Evolutionary conservation across 2,113 vertebrate genomes (phyloP), one percentile per base, ranked within the genome.

Genomic region (Hippocampus barbouri): DNA sequence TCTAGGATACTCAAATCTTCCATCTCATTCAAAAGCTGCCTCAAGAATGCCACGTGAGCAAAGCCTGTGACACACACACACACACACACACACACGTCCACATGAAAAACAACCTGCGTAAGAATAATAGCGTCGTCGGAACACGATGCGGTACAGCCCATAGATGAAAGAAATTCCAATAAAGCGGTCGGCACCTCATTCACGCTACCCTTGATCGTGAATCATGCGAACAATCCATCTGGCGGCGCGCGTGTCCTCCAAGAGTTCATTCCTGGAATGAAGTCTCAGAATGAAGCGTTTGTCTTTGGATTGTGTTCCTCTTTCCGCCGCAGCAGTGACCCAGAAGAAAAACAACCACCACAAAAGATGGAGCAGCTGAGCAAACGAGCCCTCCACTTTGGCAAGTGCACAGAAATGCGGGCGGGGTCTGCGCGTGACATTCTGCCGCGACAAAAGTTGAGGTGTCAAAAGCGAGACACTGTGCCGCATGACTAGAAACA

Each of bases 321-420:
- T 59, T 61, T 70, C 72, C 75, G 49, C 65, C 63, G 64, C 68
- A 72, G 70, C 68, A 68, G 67, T 62, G 53, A 74, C 65, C 53
- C 60, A 82, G 16, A 66, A 65, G 45, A 65, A 45, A 77, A 80
- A 72, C 4, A 57, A 49, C 70, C 61, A 30, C 34, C 41, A 20
- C n/a, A 41, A 63, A 63, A 15, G 45, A 45, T 66, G 63, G 68
- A 79, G 75, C 82, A 90, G 86, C 81, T 90, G 86, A 81, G 67
- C 78, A 86, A 83, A 89, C 81, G 86, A 51, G 51, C 68, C 63
- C 54, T 72, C 51, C 68, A 71, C 65, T 76, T 88, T 49, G 83
- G 80, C 76, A 82, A 82, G 81, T 38, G 53, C 8, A 65, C 74
- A 79, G 61, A 75, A 62, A 74, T 68, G 77, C 53, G 74, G 27